Base-by-base conservation (phyloP, 2,797 vertebrate genomes). In the Uromys caudimaculatus region DNA sequence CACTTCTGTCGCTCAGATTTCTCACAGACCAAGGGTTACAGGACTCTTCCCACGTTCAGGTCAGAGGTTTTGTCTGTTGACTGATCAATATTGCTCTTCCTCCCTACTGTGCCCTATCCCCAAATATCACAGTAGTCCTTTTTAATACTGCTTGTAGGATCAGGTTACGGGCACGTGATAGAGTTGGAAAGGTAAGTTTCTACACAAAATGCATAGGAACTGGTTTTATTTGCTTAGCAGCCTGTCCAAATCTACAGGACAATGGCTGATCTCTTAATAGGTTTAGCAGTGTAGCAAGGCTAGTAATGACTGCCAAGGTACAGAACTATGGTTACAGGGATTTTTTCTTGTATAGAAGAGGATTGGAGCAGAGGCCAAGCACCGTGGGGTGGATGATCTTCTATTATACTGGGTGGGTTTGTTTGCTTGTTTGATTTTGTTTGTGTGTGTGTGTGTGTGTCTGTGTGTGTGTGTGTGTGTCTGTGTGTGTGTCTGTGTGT, bases 181-280 rank as follows among this genome's bases (percentile, higher is more conserved):
- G 77, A 64, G 50, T 73, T 35, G 56, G 38, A 87, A 87, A 91
- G 56, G 32, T 6, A 50, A 13, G 41, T 4, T 12, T 1, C 4
- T 64, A 0, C 35, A 6, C 41, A 41, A 41, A 44, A 90, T 21
- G 41, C 29, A 7, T 12, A 38, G 52, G 50, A 64, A 69, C 58
- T 89, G 69, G 35, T 89, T 94, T 90, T 82, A 50, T 60, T 97
- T 90, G 21, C 76, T 91, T 90, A 41, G 10, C 41, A 73, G 56
- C 41, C 19, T 50, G 41, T 47, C 27, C 23, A 35, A 12, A 71
- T 86, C 77, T 95, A 0, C 76, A 83, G 69, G 60, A 38, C 60
- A 75, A 75, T 9, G 77, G 7, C 23, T 19, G 62, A 17, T 3
- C 85, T 78, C 64, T 88, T 73, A 52, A 85, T 58, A 52, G 38